A percentile compares a stretch with the other conserved stretches of the same genome.
Evolutionary conservation across 23 tunicate species (phyloP).

Genomic region (Botrylloides violaceus): DNA sequence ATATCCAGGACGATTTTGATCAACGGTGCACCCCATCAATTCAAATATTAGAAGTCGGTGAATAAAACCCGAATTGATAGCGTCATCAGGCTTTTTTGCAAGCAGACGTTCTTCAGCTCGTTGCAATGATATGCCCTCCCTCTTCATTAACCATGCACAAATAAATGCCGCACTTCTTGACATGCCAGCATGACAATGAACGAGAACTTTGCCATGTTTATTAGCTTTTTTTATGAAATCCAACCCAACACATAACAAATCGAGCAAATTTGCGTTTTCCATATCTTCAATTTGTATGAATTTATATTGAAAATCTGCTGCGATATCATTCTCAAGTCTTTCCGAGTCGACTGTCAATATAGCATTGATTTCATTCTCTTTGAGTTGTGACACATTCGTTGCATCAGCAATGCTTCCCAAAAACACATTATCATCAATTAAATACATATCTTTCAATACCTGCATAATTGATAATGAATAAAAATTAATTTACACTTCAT

Average conservation of each 20-base stretch:
- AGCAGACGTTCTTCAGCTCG: slow-evolving; percentile 17
- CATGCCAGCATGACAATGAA: slow-evolving; percentile 23
- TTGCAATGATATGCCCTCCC: neutral
- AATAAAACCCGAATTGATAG: slow-evolving; percentile 14
- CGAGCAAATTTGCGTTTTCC: neutral
- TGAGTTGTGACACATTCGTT: neutral
- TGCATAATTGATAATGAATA: too few species aligned
- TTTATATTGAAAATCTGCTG: neutral
- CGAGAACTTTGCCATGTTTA: slow-evolving; percentile 1
- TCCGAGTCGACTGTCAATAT: slow-evolving; percentile 10
- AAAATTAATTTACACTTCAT: too few species aligned
- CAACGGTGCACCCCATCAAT: slow-evolving; percentile 18
- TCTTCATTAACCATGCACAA: slow-evolving; percentile 14
- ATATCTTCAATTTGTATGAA: slow-evolving; percentile 5
- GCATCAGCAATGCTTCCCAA: slow-evolving; percentile 7
- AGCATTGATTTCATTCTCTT: neutral
- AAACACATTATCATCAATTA: slow-evolving; percentile 6
- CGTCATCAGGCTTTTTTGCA: neutral
- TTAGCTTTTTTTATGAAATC: slow-evolving; percentile 3
- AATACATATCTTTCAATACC: too few species aligned
- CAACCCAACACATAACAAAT: neutral
- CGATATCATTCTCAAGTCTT: neutral
- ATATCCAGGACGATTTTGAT: slow-evolving; percentile 9
- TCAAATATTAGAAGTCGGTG: slow-evolving; percentile 12
- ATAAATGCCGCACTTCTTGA: slow-evolving; percentile 10